Conservation (phyloP, 2,113 vertebrate species). For the Mixornis gularis region DNA sequence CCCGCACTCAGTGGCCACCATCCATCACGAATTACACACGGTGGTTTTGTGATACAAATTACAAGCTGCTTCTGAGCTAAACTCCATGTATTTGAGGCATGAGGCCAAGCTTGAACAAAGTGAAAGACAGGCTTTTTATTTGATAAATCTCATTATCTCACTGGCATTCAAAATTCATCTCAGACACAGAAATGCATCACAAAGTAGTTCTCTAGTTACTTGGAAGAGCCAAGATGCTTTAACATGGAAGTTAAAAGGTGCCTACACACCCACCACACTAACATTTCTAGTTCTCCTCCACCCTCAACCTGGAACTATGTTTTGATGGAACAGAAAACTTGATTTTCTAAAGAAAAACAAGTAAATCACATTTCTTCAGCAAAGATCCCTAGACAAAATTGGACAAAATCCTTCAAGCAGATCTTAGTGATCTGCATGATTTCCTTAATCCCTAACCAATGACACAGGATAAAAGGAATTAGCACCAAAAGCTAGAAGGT, state of each 20-base stretch:
- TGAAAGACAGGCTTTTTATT: slow-evolving; percentile 42
- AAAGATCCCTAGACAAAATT: not conserved
- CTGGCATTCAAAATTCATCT: slow-evolving; percentile 34
- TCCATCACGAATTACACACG: not conserved
- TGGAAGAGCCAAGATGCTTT: slow-evolving; percentile 1
- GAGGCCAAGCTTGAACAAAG: slow-evolving; percentile 34
- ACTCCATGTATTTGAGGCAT: slow-evolving; percentile 4
- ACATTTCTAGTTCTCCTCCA: not conserved
- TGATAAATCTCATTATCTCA: slow-evolving; percentile 39
- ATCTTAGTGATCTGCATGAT: not conserved
- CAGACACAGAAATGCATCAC: not conserved
- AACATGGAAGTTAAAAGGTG: not conserved
- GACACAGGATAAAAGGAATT: not conserved
- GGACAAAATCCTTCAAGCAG: not conserved
- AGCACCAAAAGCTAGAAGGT: not conserved
- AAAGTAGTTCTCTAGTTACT: not conserved
- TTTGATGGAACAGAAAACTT: slow-evolving; percentile 2
- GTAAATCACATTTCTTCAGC: not conserved
- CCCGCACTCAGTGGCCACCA: not conserved
- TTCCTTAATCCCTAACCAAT: not conserved
- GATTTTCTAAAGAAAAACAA: not conserved
- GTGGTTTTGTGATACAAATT: not conserved
- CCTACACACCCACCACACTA: not conserved
- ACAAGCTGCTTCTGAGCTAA: not conserved
- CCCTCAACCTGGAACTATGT: not conserved